A percentile compares a stretch with the other conserved stretches of the same genome.
Conservation (phyloP, 2,113 vertebrate genomes). For the Brevimyrus niger region DNA sequence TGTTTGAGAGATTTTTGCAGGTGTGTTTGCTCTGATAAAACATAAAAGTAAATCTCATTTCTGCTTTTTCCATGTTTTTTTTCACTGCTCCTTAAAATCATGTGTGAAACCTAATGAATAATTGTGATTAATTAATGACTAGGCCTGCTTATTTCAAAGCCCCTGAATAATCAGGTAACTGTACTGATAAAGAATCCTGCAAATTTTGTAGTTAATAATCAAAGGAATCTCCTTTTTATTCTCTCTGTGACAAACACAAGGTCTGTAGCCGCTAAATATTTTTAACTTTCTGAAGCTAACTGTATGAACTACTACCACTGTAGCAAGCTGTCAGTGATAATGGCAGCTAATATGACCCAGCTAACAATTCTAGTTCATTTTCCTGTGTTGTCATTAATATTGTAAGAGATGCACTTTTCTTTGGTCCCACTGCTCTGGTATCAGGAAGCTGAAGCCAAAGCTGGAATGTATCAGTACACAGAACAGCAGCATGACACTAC, state of each 20-base stretch:
- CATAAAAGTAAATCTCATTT: neutral
- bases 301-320: neutral
- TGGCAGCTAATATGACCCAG: neutral
- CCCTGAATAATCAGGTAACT: constrained; percentile 2
- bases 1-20: neutral
- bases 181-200: neutral
- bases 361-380: neutral
- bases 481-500: neutral
- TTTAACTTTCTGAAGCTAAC: neutral
- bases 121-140: constrained; percentile 3
- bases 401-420: neutral
- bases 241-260: neutral
- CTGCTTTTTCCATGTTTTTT: neutral
- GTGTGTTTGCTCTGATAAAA: constrained; percentile 2
- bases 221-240: neutral
- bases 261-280: neutral
- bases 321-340: neutral
- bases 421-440: neutral
- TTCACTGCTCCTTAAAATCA: neutral
- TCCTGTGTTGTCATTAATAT: neutral
- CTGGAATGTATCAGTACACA: neutral
- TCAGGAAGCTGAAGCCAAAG: neutral
- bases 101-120: neutral
- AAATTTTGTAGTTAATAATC: neutral
- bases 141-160: neutral